A percentile compares a stretch with the other conserved stretches of the same genome.
phyloP scores from a whole-genome alignment of 2,113 vertebrate species.

The Cichladusa arquata region DNA sequence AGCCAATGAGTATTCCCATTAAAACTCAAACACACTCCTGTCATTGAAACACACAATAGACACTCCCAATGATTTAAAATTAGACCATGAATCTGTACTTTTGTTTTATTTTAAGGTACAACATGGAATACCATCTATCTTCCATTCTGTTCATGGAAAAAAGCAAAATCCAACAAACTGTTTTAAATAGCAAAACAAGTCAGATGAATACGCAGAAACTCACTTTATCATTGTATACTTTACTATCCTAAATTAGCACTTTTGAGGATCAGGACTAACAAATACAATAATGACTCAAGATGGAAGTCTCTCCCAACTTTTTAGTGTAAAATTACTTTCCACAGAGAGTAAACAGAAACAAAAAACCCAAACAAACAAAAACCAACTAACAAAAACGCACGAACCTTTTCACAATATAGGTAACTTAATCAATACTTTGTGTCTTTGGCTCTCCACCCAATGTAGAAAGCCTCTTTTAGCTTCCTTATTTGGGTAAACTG shows the following conservation, averaged over 20 bases:
- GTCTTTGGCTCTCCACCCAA: neutral
- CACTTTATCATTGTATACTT: neutral
- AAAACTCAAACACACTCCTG: neutral
- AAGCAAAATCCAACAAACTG: neutral
- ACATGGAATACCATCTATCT: neutral
- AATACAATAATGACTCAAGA: neutral
- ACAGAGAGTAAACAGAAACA: neutral
- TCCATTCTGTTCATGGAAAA: neutral
- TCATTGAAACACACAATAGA: neutral
- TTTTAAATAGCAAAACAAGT: neutral
- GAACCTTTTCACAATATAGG: neutral
- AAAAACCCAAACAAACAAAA: neutral
- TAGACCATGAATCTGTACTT: neutral
- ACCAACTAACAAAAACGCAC: neutral
- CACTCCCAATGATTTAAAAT: neutral
- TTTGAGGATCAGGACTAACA: neutral
- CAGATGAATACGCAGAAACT: neutral
- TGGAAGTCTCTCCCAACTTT: neutral
- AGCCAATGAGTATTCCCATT: neutral
- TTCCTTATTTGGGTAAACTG: neutral
- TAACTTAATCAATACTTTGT: neutral
- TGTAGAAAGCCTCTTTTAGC: neutral
- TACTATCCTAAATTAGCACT: neutral
- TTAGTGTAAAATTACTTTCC: neutral
- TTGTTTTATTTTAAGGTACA: neutral